Base-by-base conservation (phyloP, 1,140 invertebrate genomes). In the Tenebrio molitor region DNA sequence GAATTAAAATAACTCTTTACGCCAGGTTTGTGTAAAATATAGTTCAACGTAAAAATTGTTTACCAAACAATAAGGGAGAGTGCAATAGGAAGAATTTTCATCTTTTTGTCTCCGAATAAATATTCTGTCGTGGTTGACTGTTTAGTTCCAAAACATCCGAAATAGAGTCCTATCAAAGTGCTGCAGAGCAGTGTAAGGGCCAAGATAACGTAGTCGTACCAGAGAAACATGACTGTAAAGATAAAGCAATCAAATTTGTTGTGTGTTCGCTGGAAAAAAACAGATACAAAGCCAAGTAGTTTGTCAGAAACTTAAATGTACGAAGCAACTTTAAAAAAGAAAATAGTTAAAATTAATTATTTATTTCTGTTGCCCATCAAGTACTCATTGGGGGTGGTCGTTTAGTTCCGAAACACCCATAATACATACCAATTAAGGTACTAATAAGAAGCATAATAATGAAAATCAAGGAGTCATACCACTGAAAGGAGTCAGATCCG, bases 381-480 rank as follows among this genome's bases (percentile, higher is more conserved):
- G 74, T 90, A 91, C 62, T 90, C 88, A 1, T 84, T 81, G 14
- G 86, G 84, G 1, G 84, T 85, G 3, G 86, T 42, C 87, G 84
- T 69, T 87, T 86, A 14, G 85, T 82, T 21, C 87, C 86, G 68
- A 86, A 87, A 58, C 82, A 86, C 0, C 88, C 89, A 77, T 89
- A 90, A 75, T 87, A 91, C 10, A 90, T 80, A 6, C 89, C 89
- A 66, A 91, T 90, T 1, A 83, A 80, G 2, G 87, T 84, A 71
- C 88, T 89, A 5, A 87, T 74, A 6, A 81, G 76, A 63, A 89
- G 79, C 87, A 89, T 88, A n/a, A 80, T 73, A 33, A 81, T 77
- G 72, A 88, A 87, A 12, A 87, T 82, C 2, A 77, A 74, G 81
- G 87, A 87, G 71, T 88, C 87, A 6, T 79, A 76, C 83, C 77